Base-by-base conservation (phyloP, 2,888 invertebrate genomes). In the Euzetes globulus region DNA sequence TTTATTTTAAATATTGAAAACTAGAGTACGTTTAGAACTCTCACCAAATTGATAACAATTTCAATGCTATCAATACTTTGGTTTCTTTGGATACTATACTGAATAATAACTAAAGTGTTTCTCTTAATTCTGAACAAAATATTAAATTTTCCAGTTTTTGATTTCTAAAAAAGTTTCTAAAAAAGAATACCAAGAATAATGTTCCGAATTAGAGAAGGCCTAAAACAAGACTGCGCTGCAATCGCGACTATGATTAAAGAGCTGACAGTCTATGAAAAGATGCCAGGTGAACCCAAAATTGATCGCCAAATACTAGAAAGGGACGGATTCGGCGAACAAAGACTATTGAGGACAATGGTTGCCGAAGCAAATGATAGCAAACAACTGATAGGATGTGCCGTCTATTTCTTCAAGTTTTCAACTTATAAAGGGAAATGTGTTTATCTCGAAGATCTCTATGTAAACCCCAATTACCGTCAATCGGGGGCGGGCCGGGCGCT, bases 381-480 rank as follows among this genome's bases (percentile, higher is more conserved):
- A 58, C 25, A 33, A 63, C 65, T 55, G 45, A 25, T 81, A 6
- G 82, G 81, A 4, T 82, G 81, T 75, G 80, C 80, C 5, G 75
- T 84, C 22, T 84, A 80, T 78, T 83, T 80, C 78, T 80, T 78
- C 75, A 80, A 80, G 22, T 84, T 83, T 76, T 83, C 83, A 0
- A 82, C 83, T 0, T 84, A 82, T 81, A 80, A 81, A 68, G 84
- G 84, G 22, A 80, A 80, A 73, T 80, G 78, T 45, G 76, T 83
- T 17, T 82, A 82, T 78, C 79, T 84, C 77, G 84, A 84, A 76
- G 84, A 84, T 77, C 76, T 84, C 4, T 84, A 83, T 78, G 81
- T 84, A 7, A 79, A 79, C 0, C 81, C 81, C 7, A 74, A 79
- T n/a, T 81, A 78, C 76, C 78, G 84, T 17, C 78, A 80, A 13